A percentile compares a stretch with the other conserved stretches of the same genome.
Evolutionary conservation across 2,113 vertebrate genomes (phyloP).

Genomic region (Ancistrus triradiatus): DNA sequence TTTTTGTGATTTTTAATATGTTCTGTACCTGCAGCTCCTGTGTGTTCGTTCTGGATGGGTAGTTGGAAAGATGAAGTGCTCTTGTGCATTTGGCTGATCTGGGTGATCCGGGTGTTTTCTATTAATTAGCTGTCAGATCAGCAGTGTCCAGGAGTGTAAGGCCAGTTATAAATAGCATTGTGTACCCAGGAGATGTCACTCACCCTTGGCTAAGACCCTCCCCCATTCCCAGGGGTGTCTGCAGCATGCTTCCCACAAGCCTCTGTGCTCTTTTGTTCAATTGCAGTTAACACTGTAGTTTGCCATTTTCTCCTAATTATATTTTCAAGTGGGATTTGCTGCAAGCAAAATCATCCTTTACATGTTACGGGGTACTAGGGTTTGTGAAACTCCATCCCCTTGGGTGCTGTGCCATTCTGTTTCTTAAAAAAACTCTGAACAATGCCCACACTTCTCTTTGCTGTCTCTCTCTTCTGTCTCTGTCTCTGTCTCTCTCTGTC

Average conservation of each 20-base stretch:
- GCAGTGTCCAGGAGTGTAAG: constrained; percentile 78
- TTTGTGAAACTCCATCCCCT: constrained; percentile 80
- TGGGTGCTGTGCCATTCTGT: constrained; percentile 84
- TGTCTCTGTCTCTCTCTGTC: no score
- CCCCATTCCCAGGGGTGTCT: constrained; percentile 86
- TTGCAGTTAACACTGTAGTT: constrained; percentile 99
- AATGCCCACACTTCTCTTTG: constrained; percentile 62
- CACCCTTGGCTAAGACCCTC: constrained; percentile 82
- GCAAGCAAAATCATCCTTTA: constrained; percentile 85
- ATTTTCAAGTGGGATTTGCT: constrained; percentile 98
- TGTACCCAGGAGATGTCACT: constrained; percentile 94
- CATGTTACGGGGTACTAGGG: constrained; percentile 78
- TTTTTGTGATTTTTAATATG: constrained; percentile 13
- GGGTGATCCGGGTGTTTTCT: constrained; percentile 81
- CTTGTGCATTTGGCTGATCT: constrained; percentile 60
- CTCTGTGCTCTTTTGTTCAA: constrained; percentile 97
- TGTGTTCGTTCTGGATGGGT: constrained; percentile 32
- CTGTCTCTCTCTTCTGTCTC: constrained; percentile 17
- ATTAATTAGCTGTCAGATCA: constrained; percentile 96
- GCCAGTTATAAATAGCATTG: constrained; percentile 93
- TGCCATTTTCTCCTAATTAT: constrained; percentile 97
- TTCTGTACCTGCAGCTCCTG: constrained; percentile 48
- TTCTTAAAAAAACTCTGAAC: constrained; percentile 84
- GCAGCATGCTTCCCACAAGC: constrained; percentile 88
- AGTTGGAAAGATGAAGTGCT: constrained; percentile 21